A percentile compares a stretch with the other conserved stretches of the same genome.
Evolutionary conservation across 37 sponge, comb jelly and placozoan species (phyloP).

Genomic region (Sycon ciliatum): DNA sequence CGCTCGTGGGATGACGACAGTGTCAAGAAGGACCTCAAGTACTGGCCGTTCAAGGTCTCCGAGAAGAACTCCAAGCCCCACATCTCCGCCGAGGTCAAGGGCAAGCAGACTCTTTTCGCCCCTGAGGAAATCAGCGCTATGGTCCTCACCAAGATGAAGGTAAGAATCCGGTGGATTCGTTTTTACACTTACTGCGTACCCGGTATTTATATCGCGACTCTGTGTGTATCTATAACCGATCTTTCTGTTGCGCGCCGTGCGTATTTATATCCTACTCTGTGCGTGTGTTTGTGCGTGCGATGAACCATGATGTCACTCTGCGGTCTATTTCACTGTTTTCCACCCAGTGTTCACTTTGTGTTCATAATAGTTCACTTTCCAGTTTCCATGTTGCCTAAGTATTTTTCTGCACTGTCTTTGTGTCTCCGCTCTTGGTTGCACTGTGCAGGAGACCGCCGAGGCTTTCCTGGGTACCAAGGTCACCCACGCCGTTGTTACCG

Average conservation of each 20-base stretch:
- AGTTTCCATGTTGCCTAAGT: too few species aligned
- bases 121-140: slow-evolving; percentile 95
- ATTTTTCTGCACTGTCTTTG: too few species aligned
- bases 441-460: slow-evolving; percentile 82
- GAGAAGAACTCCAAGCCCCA: slow-evolving; percentile 90
- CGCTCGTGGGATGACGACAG: slow-evolving; percentile 73
- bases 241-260: too few species aligned
- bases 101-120: slow-evolving; percentile 71
- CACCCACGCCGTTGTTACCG: slow-evolving; percentile 95
- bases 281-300: too few species aligned
- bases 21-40: slow-evolving; percentile 85
- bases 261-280: too few species aligned
- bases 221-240: too few species aligned
- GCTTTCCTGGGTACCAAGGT: slow-evolving; percentile 91
- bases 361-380: too few species aligned
- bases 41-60: slow-evolving; percentile 65
- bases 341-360: too few species aligned
- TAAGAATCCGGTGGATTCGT: not conserved
- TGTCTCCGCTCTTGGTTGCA: not conserved
- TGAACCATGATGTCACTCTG: too few species aligned
- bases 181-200: too few species aligned
- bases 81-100: slow-evolving; percentile 68
- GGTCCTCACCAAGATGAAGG: slow-evolving; percentile 94
- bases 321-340: too few species aligned
- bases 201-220: too few species aligned